These are phyloP conservation scores for Sebastes taczanowskii DNA, from an alignment of 2,797 vertebrate genomes.

Conservation along the genomic window DNA sequence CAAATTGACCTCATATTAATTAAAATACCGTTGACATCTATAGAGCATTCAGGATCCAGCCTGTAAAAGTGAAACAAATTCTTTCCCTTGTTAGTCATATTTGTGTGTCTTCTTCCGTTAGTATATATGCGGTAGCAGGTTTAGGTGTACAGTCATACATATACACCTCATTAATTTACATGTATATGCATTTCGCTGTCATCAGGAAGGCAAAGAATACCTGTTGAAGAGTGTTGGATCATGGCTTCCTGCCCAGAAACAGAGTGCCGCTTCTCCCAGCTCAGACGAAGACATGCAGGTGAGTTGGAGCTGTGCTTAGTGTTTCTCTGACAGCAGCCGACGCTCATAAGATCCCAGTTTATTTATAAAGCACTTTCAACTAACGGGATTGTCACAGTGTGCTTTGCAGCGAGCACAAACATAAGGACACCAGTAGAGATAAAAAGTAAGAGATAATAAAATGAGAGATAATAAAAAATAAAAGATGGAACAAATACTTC, in stretches of 20 bases:
- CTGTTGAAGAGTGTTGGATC: slow-evolving; percentile 82
- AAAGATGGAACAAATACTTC: slow-evolving; percentile 33
- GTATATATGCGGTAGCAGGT: not conserved
- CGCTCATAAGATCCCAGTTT: slow-evolving; percentile 24
- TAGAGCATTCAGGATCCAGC: not conserved
- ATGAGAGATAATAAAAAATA: slow-evolving; percentile 35
- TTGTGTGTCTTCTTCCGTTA: not conserved
- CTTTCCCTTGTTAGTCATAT: not conserved
- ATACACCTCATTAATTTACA: not conserved
- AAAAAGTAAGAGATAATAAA: slow-evolving; percentile 54
- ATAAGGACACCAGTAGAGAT: slow-evolving; percentile 45
- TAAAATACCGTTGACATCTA: not conserved
- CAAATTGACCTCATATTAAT: not conserved
- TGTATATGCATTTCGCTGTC: slow-evolving; percentile 11
- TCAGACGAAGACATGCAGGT: slow-evolving; percentile 75
- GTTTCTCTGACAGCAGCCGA: slow-evolving; percentile 23
- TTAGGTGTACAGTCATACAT: not conserved
- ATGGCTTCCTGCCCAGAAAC: slow-evolving; percentile 83
- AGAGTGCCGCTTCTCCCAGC: slow-evolving; percentile 43
- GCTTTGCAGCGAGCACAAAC: slow-evolving; percentile 38
- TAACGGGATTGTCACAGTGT: slow-evolving; percentile 56
- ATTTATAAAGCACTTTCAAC: slow-evolving; percentile 59
- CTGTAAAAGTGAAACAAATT: not conserved
- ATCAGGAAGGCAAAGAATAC: slow-evolving; percentile 84
- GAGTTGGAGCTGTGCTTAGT: slow-evolving; percentile 32